phyloP scores from a whole-genome alignment of 2,113 vertebrate species.

The Myotis davidii region DNA sequence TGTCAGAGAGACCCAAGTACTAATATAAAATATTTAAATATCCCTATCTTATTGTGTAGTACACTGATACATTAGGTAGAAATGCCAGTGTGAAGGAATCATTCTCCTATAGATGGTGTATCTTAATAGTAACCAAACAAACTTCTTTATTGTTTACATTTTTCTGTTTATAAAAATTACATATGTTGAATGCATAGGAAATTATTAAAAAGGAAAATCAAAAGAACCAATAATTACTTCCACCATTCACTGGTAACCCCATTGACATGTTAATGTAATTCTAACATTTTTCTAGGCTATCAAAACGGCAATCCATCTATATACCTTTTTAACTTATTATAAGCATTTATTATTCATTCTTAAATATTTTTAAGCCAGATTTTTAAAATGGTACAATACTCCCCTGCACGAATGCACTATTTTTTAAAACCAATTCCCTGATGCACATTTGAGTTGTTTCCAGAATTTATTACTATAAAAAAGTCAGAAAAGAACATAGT shows the following conservation, averaged over 20 bases:
- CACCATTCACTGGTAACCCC: neutral
- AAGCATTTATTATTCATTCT: constrained; percentile 21
- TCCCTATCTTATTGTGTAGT: neutral
- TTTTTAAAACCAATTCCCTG: neutral
- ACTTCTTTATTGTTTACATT: neutral
- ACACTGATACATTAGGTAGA: neutral
- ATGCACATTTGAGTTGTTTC: neutral
- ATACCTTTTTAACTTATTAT: neutral
- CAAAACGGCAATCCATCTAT: neutral
- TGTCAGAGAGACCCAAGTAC: neutral
- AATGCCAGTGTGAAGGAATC: neutral
- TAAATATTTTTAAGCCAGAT: neutral
- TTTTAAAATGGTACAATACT: neutral
- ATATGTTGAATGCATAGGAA: neutral
- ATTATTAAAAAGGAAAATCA: neutral
- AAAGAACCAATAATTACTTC: neutral
- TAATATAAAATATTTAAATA: neutral
- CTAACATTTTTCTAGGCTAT: constrained; percentile 1
- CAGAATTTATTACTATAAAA: neutral
- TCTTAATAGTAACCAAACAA: neutral
- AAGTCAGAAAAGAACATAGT: neutral
- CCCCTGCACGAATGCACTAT: neutral
- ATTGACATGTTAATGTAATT: neutral
- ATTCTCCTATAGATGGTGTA: neutral
- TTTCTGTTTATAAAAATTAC: neutral